Evolutionary conservation across 2,113 vertebrate species (phyloP).

Genomic region (Megalops atlanticus): DNA sequence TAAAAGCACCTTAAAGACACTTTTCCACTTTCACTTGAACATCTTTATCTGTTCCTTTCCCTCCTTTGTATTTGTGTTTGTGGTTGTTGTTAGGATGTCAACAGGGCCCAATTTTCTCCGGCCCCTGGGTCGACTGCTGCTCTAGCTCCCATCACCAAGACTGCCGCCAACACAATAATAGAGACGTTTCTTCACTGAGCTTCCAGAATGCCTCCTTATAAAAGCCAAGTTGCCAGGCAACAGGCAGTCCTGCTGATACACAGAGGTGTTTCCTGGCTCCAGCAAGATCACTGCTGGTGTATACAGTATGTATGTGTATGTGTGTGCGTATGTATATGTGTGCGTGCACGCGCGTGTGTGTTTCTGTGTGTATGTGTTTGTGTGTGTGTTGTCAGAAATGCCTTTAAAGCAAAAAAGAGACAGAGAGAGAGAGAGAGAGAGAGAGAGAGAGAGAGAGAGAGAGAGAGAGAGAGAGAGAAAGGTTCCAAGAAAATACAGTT

Average conservation of each 20-base stretch:
- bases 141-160: slow-evolving; percentile 23
- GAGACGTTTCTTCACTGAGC: slow-evolving; percentile 51
- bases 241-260: slow-evolving; percentile 43
- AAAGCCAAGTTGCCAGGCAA: slow-evolving; percentile 57
- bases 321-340: not conserved
- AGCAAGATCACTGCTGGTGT: slow-evolving; percentile 33
- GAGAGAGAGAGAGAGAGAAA: no score
- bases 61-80: not conserved
- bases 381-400: no score
- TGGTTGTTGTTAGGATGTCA: not conserved
- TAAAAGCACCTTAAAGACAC: not conserved
- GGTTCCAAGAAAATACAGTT: no score
- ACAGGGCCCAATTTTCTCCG: slow-evolving; percentile 13
- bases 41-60: not conserved
- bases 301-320: not conserved
- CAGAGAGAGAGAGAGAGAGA: no score
- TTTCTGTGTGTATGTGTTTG: slow-evolving; percentile 12
- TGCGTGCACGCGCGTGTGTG: not conserved
- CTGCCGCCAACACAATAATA: slow-evolving; percentile 51
- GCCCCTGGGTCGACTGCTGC: not conserved
- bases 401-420: no score
- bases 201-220: slow-evolving; percentile 44
- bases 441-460: no score
- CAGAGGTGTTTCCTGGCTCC: slow-evolving; percentile 55
- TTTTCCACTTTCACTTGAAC: not conserved